A percentile compares a stretch with the other conserved stretches of the same genome.
These are phyloP conservation scores for Apamea anceps DNA, from an alignment of 2,888 invertebrate species.

Conservation along the genomic window DNA sequence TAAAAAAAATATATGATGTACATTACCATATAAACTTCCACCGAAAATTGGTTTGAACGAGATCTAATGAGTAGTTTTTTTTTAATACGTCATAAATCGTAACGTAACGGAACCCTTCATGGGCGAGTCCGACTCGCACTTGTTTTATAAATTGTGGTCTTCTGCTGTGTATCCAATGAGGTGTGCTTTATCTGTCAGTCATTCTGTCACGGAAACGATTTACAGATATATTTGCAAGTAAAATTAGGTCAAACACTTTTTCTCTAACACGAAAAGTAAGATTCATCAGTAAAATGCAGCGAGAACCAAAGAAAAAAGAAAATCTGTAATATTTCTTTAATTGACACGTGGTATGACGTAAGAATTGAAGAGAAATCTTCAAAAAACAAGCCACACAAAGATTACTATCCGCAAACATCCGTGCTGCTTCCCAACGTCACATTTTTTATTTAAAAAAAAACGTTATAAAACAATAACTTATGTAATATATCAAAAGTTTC, in stretches of 20 bases:
- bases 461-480: slow-evolving; percentile 35
- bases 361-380: background rate
- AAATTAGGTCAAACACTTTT: background rate
- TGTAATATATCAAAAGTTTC: slow-evolving; percentile 46
- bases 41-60: no score
- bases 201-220: background rate
- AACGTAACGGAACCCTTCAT: no score
- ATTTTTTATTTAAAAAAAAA: slow-evolving; percentile 7
- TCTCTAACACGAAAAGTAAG: background rate
- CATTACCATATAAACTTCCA: no score
- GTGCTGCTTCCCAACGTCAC: background rate
- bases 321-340: background rate
- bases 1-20: no score
- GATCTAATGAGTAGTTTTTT: no score
- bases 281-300: background rate
- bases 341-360: background rate
- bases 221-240: background rate
- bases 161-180: background rate
- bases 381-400: background rate
- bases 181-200: background rate
- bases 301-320: background rate
- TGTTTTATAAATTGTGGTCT: background rate
- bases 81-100: no score
- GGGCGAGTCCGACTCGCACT: no score
- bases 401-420: background rate